phyloP scores from a whole-genome alignment of 2,888 invertebrate species.

The Leptopilina drosophilae region DNA sequence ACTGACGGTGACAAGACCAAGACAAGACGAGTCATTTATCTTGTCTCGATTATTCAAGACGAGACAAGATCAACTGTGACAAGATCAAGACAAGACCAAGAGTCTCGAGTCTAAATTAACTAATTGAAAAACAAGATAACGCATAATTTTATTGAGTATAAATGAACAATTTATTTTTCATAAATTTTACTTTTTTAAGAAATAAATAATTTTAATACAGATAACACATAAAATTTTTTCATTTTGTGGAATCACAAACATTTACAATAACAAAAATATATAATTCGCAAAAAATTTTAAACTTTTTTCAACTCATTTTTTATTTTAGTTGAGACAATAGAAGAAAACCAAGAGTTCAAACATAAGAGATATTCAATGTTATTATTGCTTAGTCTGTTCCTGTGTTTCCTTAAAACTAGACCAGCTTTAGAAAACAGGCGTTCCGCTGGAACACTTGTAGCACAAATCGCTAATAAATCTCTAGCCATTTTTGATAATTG shows the following conservation, averaged over 20 bases:
- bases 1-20: too few relatives aligned
- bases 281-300: neutral
- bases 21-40: too few relatives aligned
- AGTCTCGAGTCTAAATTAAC: too few relatives aligned
- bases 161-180: too few relatives aligned
- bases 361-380: neutral
- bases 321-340: neutral
- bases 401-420: conserved; percentile 19
- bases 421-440: conserved; percentile 31
- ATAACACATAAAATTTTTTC: neutral
- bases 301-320: too few relatives aligned
- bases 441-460: neutral
- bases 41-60: too few relatives aligned
- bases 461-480: neutral
- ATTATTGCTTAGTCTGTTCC: conserved; percentile 14
- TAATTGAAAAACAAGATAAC: too few relatives aligned
- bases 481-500: conserved; percentile 10
- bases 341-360: conserved; percentile 13
- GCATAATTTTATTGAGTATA: too few relatives aligned
- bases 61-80: too few relatives aligned
- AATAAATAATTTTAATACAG: neutral
- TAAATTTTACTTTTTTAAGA: neutral
- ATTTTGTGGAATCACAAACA: neutral
- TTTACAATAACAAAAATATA: neutral
- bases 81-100: too few relatives aligned